A percentile compares a stretch with the other conserved stretches of the same genome.
Evolutionary conservation across 2,113 vertebrate genomes (phyloP).

Genomic region (Aegypius monachus): DNA sequence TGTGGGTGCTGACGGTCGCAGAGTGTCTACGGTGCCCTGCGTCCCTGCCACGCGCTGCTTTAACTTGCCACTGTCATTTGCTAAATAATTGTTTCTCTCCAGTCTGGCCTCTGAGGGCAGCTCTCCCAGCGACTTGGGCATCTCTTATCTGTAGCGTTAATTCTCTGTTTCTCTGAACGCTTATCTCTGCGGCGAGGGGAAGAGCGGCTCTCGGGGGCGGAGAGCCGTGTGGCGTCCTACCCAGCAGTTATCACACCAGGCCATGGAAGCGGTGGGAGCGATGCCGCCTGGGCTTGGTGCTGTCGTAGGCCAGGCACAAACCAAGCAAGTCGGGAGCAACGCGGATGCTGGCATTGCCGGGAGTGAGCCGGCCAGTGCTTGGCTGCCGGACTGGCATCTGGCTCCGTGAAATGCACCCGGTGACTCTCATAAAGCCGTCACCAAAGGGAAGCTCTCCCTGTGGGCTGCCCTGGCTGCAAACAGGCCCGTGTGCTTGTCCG

Average conservation of each 20-base stretch:
- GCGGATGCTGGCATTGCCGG: neutral
- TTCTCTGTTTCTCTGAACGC: neutral
- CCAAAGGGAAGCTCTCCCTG: neutral
- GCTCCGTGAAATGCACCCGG: fast-evolving
- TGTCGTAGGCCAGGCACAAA: neutral
- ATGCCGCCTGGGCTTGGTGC: neutral
- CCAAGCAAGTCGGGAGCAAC: neutral
- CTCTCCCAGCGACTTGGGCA: neutral
- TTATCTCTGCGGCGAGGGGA: neutral
- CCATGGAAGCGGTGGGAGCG: fast-evolving
- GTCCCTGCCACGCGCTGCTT: neutral
- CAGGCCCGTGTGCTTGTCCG: neutral
- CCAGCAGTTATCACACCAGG: fast-evolving
- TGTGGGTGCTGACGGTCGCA: neutral
- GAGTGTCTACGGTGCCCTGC: neutral
- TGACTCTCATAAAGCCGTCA: neutral
- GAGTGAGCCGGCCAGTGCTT: fast-evolving
- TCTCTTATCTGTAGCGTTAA: neutral
- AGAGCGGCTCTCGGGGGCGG: neutral
- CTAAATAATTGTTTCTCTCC: neutral
- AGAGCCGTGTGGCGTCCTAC: fast-evolving
- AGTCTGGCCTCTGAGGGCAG: neutral
- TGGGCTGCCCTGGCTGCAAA: neutral
- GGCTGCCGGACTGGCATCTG: neutral
- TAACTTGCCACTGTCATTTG: neutral